Evolutionary conservation across 2,888 invertebrate species (phyloP).

Genomic region (Meloe dianella): DNA sequence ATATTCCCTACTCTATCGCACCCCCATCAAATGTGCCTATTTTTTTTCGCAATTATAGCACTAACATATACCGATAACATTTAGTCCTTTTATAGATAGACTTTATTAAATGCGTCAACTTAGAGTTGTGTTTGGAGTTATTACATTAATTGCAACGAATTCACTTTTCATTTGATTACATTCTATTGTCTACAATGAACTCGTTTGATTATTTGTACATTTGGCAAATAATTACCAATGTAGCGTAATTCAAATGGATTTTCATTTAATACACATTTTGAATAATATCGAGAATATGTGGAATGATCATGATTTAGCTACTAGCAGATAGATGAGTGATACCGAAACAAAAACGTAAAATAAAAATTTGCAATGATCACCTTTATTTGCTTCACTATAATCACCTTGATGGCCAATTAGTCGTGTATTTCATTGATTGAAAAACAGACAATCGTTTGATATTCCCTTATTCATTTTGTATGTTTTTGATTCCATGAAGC

Average conservation of each 20-base stretch:
- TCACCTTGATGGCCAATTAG: too few relatives aligned
- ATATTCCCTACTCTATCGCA: conserved; percentile 25
- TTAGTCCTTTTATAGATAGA: too few relatives aligned
- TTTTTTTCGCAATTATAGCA: background rate
- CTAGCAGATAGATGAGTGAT: background rate
- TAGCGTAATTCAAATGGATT: background rate
- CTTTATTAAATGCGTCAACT: too few relatives aligned
- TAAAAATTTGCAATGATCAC: conserved; percentile 1
- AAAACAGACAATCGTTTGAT: too few relatives aligned
- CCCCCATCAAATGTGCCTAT: conserved; percentile 21
- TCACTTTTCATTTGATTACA: background rate
- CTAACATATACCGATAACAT: background rate
- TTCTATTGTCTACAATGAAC: background rate
- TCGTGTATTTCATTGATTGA: too few relatives aligned
- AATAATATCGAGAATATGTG: background rate
- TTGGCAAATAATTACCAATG: background rate
- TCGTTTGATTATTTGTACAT: background rate
- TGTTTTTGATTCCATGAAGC: background rate
- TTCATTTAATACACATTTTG: background rate
- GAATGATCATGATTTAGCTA: background rate
- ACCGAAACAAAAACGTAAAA: background rate
- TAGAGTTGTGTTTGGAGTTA: background rate
- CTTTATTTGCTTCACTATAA: too few relatives aligned
- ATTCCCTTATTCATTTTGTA: too few relatives aligned
- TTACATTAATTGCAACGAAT: background rate